Percentiles rank a stretch among this genome's conserved stretches.
Evolutionary conservation across 2,888 invertebrate species (phyloP).

Genomic region (Timandra comae): DNA sequence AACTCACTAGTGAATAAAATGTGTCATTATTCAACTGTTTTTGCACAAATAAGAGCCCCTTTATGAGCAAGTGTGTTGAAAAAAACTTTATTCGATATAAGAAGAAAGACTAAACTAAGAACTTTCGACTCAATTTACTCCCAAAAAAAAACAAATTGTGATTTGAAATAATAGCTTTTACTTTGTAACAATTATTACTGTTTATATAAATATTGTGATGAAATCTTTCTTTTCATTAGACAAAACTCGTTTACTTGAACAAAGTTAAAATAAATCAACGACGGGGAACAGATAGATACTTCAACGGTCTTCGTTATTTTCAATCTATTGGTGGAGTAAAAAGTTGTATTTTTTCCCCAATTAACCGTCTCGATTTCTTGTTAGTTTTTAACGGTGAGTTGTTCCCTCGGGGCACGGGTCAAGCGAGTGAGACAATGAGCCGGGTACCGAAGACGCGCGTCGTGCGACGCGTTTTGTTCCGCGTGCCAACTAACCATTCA

Average conservation of each 20-base stretch:
- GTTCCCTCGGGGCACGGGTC: constrained; percentile 73
- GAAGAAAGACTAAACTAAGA: too few species aligned
- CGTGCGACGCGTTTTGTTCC: constrained; percentile 63
- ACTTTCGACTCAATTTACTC: too few species aligned
- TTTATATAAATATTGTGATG: too few species aligned
- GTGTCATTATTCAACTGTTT: too few species aligned
- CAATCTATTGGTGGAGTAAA: constrained; percentile 33
- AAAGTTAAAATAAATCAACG: constrained; percentile 26
- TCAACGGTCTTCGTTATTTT: constrained; percentile 26
- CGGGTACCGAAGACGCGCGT: constrained; percentile 37
- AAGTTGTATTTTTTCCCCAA: constrained; percentile 57
- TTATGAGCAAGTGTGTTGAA: too few species aligned
- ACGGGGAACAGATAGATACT: constrained; percentile 9
- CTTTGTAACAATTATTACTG: too few species aligned
- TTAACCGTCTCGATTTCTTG: constrained; percentile 50
- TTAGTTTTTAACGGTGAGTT: constrained; percentile 50
- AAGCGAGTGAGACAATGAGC: constrained; percentile 68
- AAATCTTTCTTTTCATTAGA: too few species aligned
- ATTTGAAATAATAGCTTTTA: too few species aligned
- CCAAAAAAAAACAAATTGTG: too few species aligned
- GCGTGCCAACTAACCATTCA: constrained; percentile 67
- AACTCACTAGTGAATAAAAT: too few species aligned
- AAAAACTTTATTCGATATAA: too few species aligned
- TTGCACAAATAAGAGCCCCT: too few species aligned
- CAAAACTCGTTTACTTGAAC: constrained; percentile 7